These are phyloP conservation scores for Elaphurus davidianus DNA, from an alignment of 2,113 vertebrate species.

Conservation along the genomic window DNA sequence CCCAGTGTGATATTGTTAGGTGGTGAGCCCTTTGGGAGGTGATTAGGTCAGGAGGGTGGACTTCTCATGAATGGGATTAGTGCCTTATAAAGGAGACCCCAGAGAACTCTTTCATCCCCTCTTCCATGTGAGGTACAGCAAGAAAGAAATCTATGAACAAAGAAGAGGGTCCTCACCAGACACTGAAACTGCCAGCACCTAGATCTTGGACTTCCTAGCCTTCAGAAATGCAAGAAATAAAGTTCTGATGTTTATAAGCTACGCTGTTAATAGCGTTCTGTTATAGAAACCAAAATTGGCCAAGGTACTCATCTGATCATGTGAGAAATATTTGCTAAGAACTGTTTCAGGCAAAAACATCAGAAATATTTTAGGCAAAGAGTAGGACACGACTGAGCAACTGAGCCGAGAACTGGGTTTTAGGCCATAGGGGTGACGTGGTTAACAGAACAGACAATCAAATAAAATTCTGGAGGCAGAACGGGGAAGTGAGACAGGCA, in stretches of 20 bases:
- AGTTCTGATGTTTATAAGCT: neutral
- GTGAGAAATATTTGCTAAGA: neutral
- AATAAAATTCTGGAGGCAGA: neutral
- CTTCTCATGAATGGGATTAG: neutral
- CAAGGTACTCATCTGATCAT: neutral
- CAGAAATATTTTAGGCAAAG: neutral
- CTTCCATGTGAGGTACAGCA: neutral
- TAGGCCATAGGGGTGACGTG: neutral
- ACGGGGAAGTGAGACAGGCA: neutral
- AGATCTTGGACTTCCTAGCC: neutral
- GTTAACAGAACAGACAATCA: neutral
- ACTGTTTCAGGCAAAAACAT: neutral
- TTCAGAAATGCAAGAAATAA: neutral
- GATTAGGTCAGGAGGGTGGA: neutral
- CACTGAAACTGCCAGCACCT: neutral
- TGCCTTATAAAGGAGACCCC: neutral
- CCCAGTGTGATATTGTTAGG: neutral
- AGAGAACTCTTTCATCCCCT: neutral
- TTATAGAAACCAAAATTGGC: neutral
- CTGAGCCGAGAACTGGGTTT: neutral
- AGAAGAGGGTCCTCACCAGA: too few species aligned
- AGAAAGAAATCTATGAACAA: neutral
- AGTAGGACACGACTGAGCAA: neutral
- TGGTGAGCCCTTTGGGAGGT: neutral
- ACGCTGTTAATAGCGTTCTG: neutral